Percentiles rank a stretch among this genome's conserved stretches.
These are phyloP conservation scores for Nezara viridula DNA, from an alignment of 2,888 invertebrate genomes.

Conservation along the genomic window DNA sequence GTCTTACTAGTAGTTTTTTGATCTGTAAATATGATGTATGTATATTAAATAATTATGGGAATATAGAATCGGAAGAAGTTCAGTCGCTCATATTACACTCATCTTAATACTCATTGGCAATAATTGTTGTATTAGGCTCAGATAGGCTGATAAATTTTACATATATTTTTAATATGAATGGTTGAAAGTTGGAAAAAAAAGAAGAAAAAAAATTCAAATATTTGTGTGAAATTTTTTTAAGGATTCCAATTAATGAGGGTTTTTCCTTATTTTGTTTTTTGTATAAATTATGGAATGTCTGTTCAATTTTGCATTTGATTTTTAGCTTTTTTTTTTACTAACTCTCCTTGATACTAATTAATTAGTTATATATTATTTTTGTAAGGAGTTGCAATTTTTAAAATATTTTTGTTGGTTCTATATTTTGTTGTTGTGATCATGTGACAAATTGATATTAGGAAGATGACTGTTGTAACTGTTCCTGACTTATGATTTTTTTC, in stretches of 20 bases:
- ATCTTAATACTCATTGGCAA: conserved; percentile 57
- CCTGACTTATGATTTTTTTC: neutral
- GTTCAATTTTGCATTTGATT: conserved; percentile 26
- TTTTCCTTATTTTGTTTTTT: neutral
- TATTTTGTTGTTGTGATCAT: neutral
- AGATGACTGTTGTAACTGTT: conserved; percentile 19
- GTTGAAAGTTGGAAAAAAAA: conserved; percentile 48
- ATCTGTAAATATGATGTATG: conserved; percentile 49
- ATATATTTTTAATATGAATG: conserved; percentile 58
- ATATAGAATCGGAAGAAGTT: conserved; percentile 32
- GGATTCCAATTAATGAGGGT: neutral
- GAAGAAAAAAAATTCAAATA: conserved; percentile 18
- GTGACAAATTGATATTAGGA: conserved; percentile 20
- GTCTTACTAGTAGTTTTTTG: conserved; percentile 17
- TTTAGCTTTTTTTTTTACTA: conserved; percentile 13
- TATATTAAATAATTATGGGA: conserved; percentile 32
- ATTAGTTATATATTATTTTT: neutral
- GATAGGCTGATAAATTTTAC: conserved; percentile 55
- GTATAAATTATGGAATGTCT: conserved; percentile 27
- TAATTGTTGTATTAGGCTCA: conserved; percentile 58
- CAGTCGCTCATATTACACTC: conserved; percentile 54
- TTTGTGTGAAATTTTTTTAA: neutral
- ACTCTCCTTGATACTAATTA: conserved; percentile 13
- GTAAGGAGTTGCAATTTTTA: conserved; percentile 1
- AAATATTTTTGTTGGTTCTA: neutral